Conservation (phyloP, 2,113 vertebrate species). For the Choloepus hoffmanni region DNA sequence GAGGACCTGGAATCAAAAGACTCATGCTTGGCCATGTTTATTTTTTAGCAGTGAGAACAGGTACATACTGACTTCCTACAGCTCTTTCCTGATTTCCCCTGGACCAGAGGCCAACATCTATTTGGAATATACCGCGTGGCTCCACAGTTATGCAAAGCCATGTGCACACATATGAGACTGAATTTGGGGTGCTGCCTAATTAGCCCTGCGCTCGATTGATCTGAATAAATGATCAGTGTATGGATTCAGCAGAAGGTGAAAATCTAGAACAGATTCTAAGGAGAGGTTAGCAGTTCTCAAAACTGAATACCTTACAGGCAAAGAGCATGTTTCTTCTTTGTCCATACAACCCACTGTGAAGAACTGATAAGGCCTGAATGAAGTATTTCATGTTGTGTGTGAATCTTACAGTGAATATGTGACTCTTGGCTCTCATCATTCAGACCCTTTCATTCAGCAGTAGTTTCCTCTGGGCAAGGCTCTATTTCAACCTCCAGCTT, state of each 20-base stretch:
- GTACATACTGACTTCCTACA: not conserved
- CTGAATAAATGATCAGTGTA: not conserved
- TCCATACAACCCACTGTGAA: not conserved
- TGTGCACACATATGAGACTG: not conserved
- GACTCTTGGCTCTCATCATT: not conserved
- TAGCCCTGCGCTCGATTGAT: not conserved
- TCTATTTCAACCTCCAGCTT: not conserved
- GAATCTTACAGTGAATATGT: not conserved
- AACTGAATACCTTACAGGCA: not conserved
- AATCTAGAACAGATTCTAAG: not conserved
- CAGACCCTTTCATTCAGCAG: not conserved
- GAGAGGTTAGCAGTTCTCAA: not conserved
- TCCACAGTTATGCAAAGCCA: not conserved
- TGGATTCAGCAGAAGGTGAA: not conserved
- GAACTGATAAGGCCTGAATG: not conserved
- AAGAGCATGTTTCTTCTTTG: not conserved
- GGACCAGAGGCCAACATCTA: not conserved
- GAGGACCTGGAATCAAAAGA: not conserved
- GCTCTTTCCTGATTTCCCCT: not conserved
- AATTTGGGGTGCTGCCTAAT: not conserved
- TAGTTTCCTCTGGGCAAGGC: too few relatives aligned
- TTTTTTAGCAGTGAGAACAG: not conserved
- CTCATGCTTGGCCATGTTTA: not conserved
- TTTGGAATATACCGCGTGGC: not conserved
- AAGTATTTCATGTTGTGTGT: not conserved